Evolutionary conservation across 2,797 vertebrate genomes (phyloP).

Genomic region (Petrocephalus sullivani): DNA sequence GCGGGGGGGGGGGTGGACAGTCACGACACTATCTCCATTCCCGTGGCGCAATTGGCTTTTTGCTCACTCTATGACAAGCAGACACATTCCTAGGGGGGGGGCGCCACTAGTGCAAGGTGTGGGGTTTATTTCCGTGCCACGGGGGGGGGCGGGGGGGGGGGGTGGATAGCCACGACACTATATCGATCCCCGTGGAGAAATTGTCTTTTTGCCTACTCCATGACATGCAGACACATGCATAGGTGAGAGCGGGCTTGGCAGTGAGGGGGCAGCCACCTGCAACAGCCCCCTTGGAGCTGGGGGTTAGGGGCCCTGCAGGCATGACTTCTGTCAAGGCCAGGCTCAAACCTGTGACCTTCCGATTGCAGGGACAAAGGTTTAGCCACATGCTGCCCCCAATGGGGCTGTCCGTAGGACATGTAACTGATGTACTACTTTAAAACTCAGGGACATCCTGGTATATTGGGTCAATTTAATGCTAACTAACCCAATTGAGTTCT

Average conservation of each 20-base stretch:
- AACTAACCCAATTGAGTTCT: not conserved
- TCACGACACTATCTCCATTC: not conserved
- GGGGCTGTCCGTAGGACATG: not conserved
- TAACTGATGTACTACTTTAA: not conserved
- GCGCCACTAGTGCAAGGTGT: conserved; percentile 79
- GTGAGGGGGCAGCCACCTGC: too few species aligned
- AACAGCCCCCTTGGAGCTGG: not conserved
- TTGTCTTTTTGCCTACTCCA: not conserved
- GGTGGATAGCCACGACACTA: not conserved
- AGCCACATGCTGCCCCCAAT: not conserved
- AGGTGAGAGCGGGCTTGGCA: too few species aligned
- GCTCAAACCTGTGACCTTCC: not conserved
- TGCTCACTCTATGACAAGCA: too few species aligned
- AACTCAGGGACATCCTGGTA: not conserved
- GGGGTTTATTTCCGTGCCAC: too few species aligned
- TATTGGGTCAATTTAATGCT: not conserved
- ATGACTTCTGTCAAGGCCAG: not conserved
- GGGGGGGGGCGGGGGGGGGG: too few species aligned
- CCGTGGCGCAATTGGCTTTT: not conserved
- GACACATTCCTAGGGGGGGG: conserved; percentile 57
- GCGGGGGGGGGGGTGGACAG: not conserved
- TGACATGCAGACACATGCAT: not conserved
- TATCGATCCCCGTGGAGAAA: not conserved
- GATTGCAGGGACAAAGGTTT: not conserved
- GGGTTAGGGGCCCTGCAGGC: not conserved